phyloP scores from a whole-genome alignment of 2,797 vertebrate species.

The Semotilus atromaculatus region DNA sequence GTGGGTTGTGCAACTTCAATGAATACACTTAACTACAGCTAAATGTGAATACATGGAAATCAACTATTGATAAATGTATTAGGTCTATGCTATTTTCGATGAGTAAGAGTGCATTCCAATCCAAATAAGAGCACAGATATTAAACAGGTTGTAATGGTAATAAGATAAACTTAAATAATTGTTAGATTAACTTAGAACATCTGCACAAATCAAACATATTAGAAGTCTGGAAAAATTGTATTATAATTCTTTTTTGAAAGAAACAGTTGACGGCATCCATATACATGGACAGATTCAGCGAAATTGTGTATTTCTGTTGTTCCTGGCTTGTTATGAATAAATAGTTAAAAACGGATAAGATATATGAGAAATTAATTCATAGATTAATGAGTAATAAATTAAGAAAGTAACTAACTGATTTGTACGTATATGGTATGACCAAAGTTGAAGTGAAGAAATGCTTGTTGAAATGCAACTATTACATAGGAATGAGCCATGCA shows the following conservation, averaged over 20 bases:
- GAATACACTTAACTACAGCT: neutral
- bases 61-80: neutral
- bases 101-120: neutral
- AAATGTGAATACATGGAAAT: too few relatives aligned
- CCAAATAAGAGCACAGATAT: neutral
- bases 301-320: too few relatives aligned
- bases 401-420: neutral
- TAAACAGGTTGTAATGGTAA: neutral
- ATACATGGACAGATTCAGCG: too few relatives aligned
- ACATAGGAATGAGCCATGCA: neutral
- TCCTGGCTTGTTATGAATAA: neutral
- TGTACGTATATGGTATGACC: neutral
- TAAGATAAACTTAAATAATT: neutral
- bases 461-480: neutral
- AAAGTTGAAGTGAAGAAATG: neutral
- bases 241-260: too few relatives aligned
- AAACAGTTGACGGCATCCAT: too few relatives aligned
- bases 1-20: neutral
- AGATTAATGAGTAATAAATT: neutral
- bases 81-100: neutral
- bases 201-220: neutral
- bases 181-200: neutral
- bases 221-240: too few relatives aligned
- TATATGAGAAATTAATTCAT: neutral
- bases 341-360: neutral